Conservation (phyloP, 2,113 vertebrate species). For the Nothoprocta pentlandii region DNA sequence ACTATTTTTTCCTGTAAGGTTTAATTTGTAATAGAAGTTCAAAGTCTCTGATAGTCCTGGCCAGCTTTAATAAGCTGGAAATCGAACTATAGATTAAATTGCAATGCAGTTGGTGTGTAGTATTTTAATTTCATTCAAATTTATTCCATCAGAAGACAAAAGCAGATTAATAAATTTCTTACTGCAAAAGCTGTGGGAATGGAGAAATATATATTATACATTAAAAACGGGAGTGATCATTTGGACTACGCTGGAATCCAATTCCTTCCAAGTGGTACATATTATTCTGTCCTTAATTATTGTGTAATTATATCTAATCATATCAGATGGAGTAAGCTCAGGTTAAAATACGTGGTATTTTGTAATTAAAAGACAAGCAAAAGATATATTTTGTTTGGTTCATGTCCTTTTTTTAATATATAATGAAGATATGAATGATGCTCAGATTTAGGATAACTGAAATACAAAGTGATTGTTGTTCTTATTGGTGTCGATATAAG, state of each 20-base stretch:
- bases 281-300: conserved; percentile 19
- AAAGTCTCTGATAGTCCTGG: not conserved
- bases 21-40: not conserved
- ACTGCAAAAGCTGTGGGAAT: not conserved
- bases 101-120: not conserved
- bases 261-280: not conserved
- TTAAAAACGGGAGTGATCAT: not conserved
- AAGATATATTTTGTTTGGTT: not conserved
- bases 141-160: not conserved
- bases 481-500: not conserved
- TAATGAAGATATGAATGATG: not conserved
- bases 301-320: not conserved
- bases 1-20: not conserved
- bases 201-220: not conserved
- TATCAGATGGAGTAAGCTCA: not conserved
- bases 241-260: not conserved
- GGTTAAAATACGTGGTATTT: not conserved
- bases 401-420: not conserved
- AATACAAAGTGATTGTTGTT: not conserved
- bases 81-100: not conserved
- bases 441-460: not conserved
- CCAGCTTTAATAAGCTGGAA: not conserved
- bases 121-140: not conserved
- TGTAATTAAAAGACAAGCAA: not conserved
- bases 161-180: not conserved